Percentiles rank a stretch among this genome's conserved stretches.
These are phyloP conservation scores for Cliona cf. orientalis DNA, from an alignment of 37 sponge, comb jelly and placozoan species.

Conservation along the genomic window DNA sequence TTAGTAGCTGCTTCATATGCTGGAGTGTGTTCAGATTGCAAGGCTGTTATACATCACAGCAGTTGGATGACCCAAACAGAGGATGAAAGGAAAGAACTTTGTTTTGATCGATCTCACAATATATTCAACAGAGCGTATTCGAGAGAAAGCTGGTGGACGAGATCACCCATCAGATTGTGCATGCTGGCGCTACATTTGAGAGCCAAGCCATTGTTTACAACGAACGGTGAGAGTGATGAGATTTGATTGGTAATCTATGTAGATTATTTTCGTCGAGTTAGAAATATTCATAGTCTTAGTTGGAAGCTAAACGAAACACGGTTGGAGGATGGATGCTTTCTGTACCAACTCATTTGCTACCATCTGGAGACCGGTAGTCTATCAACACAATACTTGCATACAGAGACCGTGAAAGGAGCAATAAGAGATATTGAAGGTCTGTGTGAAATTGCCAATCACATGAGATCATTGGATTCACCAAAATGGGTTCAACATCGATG, in stretches of 20 bases:
- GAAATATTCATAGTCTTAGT: not conserved
- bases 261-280: not conserved
- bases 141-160: not conserved
- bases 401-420: not conserved
- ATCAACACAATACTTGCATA: not conserved
- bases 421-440: not conserved
- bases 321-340: no score
- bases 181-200: slow-evolving; percentile 2
- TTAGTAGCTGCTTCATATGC: no score
- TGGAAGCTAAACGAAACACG: slow-evolving; percentile 4
- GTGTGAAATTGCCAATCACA: not conserved
- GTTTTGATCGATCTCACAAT: not conserved
- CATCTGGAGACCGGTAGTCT: not conserved
- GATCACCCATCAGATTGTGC: slow-evolving; percentile 1
- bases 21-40: not conserved
- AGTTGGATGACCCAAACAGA: not conserved
- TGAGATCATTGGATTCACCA: not conserved
- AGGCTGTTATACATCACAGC: not conserved
- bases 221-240: not conserved
- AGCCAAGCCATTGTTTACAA: slow-evolving; percentile 1
- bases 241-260: not conserved
- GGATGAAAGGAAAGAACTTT: not conserved
- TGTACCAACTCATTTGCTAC: no score
- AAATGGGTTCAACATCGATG: no score
- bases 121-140: not conserved